Evolutionary conservation across 2,797 vertebrate genomes (phyloP), one percentile per base, ranked within the genome.

Genomic region (Myripristis murdjan): DNA sequence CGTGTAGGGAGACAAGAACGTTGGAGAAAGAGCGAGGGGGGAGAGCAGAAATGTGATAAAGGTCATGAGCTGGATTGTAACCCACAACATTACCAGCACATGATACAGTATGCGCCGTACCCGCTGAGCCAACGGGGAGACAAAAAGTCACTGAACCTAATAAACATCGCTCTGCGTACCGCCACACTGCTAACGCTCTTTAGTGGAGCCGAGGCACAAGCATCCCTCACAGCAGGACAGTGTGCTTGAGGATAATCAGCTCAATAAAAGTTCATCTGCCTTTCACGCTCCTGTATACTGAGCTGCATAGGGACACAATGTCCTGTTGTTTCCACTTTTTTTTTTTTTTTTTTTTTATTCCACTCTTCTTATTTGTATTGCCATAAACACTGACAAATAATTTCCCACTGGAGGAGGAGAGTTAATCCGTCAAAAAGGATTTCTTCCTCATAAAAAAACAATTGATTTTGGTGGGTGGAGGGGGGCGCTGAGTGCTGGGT

Each of bases 191-290:
- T 56, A 22, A 73, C 37, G 18, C 24, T 75, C 57, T 73, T 73
- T 65, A 54, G 69, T 69, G 66, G 63, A 79, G 62, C 77, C 48
- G 73, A 79, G 73, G 55, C 60, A 73, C 71, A 73, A 79, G 73
- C 70, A 64, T 84, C 78, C 37, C 69, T 88, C 83, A 60, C 84
- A 89, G 83, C 54, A 67, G 84, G 88, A 82, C 67, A 63, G 64
- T 58, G 79, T 86, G 82, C 82, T 84, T 18, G 65, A 82, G 70
- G 64, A 84, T 89, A 88, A 91, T 90, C 84, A 81, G 69, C 80
- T 89, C 83, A 86, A 83, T 89, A 90, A 92, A 89, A 86, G 79
- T 80, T 64, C 77, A 86, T 90, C 81, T 90, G 82, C 80, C 71
- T 81, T 73, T 85, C 63, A 66, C 71, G 68, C 59, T 72, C 80